phyloP scores from a whole-genome alignment of 2,113 vertebrate genomes.

The Perognathus longimembris region DNA sequence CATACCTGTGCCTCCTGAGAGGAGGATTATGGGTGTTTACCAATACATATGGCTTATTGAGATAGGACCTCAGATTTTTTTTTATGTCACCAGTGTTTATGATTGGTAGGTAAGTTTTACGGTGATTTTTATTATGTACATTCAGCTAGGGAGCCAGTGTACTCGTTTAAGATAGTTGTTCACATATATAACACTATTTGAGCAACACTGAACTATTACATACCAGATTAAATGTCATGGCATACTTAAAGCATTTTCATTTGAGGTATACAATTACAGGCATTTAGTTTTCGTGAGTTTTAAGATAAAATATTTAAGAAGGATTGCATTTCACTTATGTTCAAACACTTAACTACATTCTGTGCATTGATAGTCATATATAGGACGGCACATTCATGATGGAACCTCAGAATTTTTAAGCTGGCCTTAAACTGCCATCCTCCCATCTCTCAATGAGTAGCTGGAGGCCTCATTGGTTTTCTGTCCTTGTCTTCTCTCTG shows the following conservation, averaged over 20 bases:
- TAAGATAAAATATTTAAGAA: conserved; percentile 47
- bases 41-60: too few species aligned
- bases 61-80: too few species aligned
- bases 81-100: conserved; percentile 22
- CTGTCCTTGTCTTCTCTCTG: neutral
- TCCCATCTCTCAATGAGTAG: neutral
- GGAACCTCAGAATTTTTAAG: too few species aligned
- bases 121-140: conserved; percentile 65
- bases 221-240: neutral
- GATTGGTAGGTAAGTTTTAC: neutral
- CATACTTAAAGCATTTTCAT: conserved; percentile 42
- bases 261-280: conserved; percentile 37
- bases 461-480: neutral
- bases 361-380: conserved; percentile 24
- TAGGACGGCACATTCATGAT: conserved; percentile 32
- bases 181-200: conserved; percentile 37
- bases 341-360: neutral
- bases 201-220: conserved; percentile 32
- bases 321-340: neutral
- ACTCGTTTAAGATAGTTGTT: conserved; percentile 42
- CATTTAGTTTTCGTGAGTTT: conserved; percentile 24
- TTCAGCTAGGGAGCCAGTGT: neutral
- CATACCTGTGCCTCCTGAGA: too few species aligned
- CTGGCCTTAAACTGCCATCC: too few species aligned
- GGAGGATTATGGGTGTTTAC: too few species aligned